These are phyloP conservation scores for Taxidea taxus DNA, from an alignment of 2,113 vertebrate genomes.

Conservation along the genomic window DNA sequence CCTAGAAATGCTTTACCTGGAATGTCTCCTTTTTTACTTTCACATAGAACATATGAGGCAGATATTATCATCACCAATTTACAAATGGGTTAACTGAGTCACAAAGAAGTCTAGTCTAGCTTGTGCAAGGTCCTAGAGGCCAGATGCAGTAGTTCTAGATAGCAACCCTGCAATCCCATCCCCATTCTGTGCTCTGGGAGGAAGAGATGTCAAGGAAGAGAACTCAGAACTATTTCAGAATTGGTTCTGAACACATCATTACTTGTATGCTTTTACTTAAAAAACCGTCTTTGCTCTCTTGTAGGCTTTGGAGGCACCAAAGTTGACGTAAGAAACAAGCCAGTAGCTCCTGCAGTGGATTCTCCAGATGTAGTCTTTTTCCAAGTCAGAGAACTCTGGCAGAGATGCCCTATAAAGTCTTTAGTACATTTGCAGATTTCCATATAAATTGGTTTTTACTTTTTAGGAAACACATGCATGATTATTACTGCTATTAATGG, in stretches of 20 bases:
- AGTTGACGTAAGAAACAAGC: neutral
- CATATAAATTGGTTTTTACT: slow-evolving; percentile 27
- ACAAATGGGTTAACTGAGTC: neutral
- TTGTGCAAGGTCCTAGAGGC: neutral
- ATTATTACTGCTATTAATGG: neutral
- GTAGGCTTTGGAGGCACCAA: neutral
- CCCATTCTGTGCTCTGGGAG: neutral
- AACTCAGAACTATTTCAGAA: slow-evolving; percentile 8
- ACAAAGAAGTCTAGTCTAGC: neutral
- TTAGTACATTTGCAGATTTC: neutral
- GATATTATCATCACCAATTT: neutral
- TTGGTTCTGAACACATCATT: neutral
- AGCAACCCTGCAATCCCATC: neutral
- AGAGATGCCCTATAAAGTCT: neutral
- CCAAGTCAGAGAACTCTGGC: neutral
- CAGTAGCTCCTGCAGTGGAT: neutral
- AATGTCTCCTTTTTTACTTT: neutral
- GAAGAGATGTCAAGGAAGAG: neutral
- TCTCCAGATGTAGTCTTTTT: neutral
- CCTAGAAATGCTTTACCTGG: neutral
- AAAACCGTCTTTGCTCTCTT: neutral
- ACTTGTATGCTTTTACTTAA: neutral
- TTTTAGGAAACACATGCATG: slow-evolving; percentile 23
- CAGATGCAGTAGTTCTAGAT: neutral
- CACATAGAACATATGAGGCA: neutral